Conservation (phyloP, 2,888 invertebrate species). For the Pyrrhosoma nymphula region DNA sequence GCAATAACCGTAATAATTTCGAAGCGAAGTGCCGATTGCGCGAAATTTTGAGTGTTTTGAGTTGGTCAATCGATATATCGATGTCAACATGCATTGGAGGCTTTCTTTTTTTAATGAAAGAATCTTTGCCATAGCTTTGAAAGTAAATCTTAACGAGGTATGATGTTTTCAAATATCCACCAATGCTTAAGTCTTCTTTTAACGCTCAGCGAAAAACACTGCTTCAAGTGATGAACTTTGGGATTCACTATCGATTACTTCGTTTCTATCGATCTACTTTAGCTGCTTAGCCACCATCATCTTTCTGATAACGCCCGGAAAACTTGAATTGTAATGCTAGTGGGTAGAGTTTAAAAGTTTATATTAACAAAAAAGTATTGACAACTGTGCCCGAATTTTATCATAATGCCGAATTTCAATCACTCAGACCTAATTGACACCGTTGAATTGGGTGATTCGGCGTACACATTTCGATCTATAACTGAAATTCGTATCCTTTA, state of each 20-base stretch:
- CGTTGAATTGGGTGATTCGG: not conserved
- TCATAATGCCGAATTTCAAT: not conserved
- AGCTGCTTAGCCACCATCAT: not conserved
- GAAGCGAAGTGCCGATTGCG: slow-evolving; percentile 43
- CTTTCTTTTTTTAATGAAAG: too few species aligned
- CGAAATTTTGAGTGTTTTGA: slow-evolving; percentile 15
- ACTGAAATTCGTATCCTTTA: slow-evolving; percentile 68
- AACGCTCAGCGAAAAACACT: not conserved
- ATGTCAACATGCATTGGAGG: too few species aligned
- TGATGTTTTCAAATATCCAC: too few species aligned
- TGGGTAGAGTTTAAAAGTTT: too few species aligned
- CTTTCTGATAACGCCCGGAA: not conserved
- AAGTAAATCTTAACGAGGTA: too few species aligned
- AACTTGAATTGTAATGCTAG: not conserved
- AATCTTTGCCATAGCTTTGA: too few species aligned
- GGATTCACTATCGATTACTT: too few species aligned
- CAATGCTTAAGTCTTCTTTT: too few species aligned
- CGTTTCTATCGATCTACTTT: not conserved
- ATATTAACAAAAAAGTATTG: not conserved
- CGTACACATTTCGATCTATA: slow-evolving; percentile 44
- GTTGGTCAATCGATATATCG: slow-evolving; percentile 35
- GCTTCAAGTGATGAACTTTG: not conserved
- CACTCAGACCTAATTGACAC: not conserved
- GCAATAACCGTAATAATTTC: too few species aligned
- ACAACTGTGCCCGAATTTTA: not conserved